These are phyloP conservation scores for Delia radicum DNA, from an alignment of 1,140 invertebrate genomes.

Conservation along the genomic window DNA sequence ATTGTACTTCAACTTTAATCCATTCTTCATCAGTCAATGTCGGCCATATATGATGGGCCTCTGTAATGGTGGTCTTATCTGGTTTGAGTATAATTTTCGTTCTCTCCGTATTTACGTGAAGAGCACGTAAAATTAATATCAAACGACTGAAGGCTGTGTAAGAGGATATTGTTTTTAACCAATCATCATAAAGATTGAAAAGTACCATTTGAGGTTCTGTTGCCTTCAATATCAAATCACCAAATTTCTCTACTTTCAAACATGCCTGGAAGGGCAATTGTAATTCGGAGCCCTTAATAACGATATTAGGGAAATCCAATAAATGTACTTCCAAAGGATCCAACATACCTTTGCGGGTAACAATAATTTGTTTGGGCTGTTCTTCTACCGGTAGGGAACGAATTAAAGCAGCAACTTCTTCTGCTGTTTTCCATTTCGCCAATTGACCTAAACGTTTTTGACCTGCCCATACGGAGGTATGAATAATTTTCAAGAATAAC, in stretches of 20 bases:
- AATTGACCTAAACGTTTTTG: constrained; percentile 90
- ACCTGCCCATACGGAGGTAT: constrained; percentile 99
- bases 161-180: constrained; percentile 95
- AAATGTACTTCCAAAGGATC: constrained; percentile 99
- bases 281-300: constrained; percentile 98
- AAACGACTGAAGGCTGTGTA: constrained; percentile 97
- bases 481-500: constrained; percentile 99
- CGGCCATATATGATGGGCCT: constrained; percentile 99
- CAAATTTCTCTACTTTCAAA: constrained; percentile 99
- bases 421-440: constrained; percentile 99
- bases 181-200: constrained; percentile 99
- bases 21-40: constrained; percentile 96
- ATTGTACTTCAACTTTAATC: constrained; percentile 98
- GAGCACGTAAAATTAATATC: constrained; percentile 92
- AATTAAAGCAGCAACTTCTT: constrained; percentile 99
- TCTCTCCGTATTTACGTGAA: constrained; percentile 98
- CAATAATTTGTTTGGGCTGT: constrained; percentile 99
- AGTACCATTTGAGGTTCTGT: constrained; percentile 99
- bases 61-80: constrained; percentile 97
- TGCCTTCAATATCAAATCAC: constrained; percentile 97
- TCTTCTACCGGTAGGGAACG: constrained; percentile 98
- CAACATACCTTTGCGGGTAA: constrained; percentile 98
- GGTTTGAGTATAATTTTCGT: constrained; percentile 98
- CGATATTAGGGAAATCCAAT: constrained; percentile 99
- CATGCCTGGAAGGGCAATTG: constrained; percentile 97